Evolutionary conservation across 30 jellyfish, hydroid and myxozoan genomes (phyloP).

Genomic region (Aurelia sp.): DNA sequence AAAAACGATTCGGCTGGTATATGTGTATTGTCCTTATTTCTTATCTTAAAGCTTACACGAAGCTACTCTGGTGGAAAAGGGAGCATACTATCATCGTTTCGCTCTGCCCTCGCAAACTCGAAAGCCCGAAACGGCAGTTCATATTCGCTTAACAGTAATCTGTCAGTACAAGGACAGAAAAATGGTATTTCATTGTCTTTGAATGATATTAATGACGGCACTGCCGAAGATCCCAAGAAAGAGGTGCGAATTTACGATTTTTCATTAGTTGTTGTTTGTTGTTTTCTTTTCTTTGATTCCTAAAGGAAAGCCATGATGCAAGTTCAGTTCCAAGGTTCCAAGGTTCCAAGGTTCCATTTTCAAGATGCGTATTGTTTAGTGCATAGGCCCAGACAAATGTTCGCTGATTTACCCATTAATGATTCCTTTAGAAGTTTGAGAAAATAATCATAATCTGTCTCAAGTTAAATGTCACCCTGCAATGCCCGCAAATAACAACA

Average conservation of each 20-base stretch:
- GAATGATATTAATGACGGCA: conserved; percentile 59
- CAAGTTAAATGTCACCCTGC: too few species aligned
- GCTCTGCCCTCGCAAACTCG: conserved; percentile 73
- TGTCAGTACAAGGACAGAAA: conserved; percentile 26
- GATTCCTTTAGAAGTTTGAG: too few species aligned
- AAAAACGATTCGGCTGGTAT: too few species aligned
- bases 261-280: too few species aligned
- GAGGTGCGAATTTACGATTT: neutral
- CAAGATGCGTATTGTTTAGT: neutral
- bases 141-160: conserved; percentile 62
- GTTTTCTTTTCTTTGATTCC: too few species aligned
- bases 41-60: conserved; percentile 37
- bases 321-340: too few species aligned
- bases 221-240: conserved; percentile 54
- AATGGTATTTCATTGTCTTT: conserved; percentile 76
- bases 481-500: too few species aligned
- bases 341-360: too few species aligned
- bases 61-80: conserved; percentile 79
- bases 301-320: too few species aligned
- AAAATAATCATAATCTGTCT: too few species aligned
- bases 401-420: too few species aligned
- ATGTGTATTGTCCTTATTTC: too few species aligned
- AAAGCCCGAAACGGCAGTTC: conserved; percentile 68
- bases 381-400: neutral
- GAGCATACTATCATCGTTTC: conserved; percentile 84